Evolutionary conservation across 2,888 invertebrate species (phyloP), one percentile per base, ranked within the genome.

Genomic region (Spisula subtruncata): DNA sequence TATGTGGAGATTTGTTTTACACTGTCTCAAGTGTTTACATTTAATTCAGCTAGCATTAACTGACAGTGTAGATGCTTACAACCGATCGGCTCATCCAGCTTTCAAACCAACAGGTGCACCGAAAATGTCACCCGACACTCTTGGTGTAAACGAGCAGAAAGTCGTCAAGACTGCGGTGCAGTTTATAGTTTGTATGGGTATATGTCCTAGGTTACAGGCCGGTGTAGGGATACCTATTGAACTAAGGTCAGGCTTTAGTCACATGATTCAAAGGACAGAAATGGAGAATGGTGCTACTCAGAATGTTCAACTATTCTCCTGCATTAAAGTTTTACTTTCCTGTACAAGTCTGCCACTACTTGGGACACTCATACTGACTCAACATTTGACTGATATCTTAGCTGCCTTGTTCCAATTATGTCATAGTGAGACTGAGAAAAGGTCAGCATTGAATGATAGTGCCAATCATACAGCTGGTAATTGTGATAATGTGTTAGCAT

Each of bases 111-210:
- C 92, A 25, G 92, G 93, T 66, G 93, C 93, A 10, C 95, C 95
- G 12, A 89, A 91, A 10, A 90, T 95, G 71, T 90, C 94, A 5
- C 93, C 94, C 14, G 96, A 96, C 88, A 93, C 95, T 25, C 97
- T 98, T 80, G 98, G 98, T 96, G 97, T 98, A 0, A 97, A 97
- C 94, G 97, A 98, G 96, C 98, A 98, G 94, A 98, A 97, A 96
- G 96, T 97, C n/a, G 95, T 98, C 8, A 97, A 97, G 94, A 97
- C 97, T 79, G 97, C 97, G 93, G 97, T 98, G 92, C 97, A 98
- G 96, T 97, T 98, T 91, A 95, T 98, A 79, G 97, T 98, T 41
- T 97, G 97, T 60, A 96, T 98, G 89, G 98, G 98, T 81, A 97
- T 98, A 88, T 97, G 97, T 89, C 97, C 98, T 20, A 97, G 98